Evolutionary conservation across 2,113 vertebrate genomes (phyloP), one percentile per base, ranked within the genome.

Genomic region (Columba janthina): DNA sequence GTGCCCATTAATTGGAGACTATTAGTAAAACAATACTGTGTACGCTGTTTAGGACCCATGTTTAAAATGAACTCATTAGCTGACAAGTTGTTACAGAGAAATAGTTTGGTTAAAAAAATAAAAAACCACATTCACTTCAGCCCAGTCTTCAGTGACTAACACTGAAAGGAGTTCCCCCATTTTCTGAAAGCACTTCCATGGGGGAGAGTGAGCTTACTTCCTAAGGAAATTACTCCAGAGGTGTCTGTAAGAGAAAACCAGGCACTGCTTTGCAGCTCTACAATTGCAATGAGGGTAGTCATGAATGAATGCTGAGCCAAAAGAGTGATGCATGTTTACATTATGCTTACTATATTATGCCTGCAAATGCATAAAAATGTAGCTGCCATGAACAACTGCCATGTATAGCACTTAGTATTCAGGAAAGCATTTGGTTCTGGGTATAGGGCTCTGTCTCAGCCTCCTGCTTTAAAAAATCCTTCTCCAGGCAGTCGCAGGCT

Each of bases 141-240:
- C 64, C 54, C 74, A 64, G 48, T 26, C 80, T 86, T 70, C 50
- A 80, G 20, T 25, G 69, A 76, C 40, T 97, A 95, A 95, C 94
- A 95, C 76, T 85, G 76, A 90, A 65, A 91, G 89, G 90, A 96
- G 88, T 88, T 92, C 74, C 76, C 72, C 70, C 3, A 1, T 96
- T 96, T 96, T 93, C 94, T 94, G 96, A 95, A 97, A 61, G 48
- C 40, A 88, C 77, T 96, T 97, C 94, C 95, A 97, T 44, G 88
- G 89, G 91, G 89, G 93, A 96, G 91, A 94, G 81, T 98, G 97
- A 98, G 96, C 97, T 98, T 97, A 98, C 97, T 98, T 98, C 98
- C 97, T 98, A 93, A 98, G 97, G 97, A 98, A 98, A 97, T 97
- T 94, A 92, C 95, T 93, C 66, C 54, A 81, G 95, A 96, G 97